These are phyloP conservation scores for Taenioides sp. DNA, from an alignment of 2,797 vertebrate species.

Conservation along the genomic window DNA sequence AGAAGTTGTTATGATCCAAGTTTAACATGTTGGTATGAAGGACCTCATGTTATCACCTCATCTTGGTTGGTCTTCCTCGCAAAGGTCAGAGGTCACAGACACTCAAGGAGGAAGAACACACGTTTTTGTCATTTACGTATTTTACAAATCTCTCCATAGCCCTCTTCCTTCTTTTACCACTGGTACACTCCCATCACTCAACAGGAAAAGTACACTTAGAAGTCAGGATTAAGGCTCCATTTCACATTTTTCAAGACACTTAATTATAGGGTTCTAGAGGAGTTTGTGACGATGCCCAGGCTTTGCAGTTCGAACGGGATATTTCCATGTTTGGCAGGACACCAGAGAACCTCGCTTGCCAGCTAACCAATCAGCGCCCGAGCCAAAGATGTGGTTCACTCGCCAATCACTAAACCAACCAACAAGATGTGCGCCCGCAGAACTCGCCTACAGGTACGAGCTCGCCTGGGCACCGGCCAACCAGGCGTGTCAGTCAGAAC, in stretches of 20 bases:
- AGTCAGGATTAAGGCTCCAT: constrained; percentile 77
- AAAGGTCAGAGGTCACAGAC: constrained; percentile 4
- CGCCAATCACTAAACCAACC: constrained; percentile 36
- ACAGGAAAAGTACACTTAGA: constrained; percentile 79
- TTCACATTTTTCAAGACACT: constrained; percentile 84
- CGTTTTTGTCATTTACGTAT: constrained; percentile 4
- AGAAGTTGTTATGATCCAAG: neutral
- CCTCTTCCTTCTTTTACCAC: constrained; percentile 33
- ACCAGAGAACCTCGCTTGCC: constrained; percentile 48
- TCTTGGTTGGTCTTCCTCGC: too few species aligned
- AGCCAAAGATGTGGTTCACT: constrained; percentile 39
- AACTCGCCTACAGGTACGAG: constrained; percentile 12
- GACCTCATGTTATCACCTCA: neutral
- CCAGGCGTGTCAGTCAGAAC: constrained; percentile 21
- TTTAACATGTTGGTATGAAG: neutral
- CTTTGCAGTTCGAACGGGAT: constrained; percentile 78
- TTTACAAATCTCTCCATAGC: constrained; percentile 18
- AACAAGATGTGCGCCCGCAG: constrained; percentile 11
- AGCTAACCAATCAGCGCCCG: constrained; percentile 62
- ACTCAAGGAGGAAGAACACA: constrained; percentile 1
- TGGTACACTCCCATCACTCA: constrained; percentile 63
- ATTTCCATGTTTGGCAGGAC: constrained; percentile 81
- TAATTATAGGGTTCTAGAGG: constrained; percentile 83
- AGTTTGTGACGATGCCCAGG: constrained; percentile 75
- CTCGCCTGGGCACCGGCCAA: constrained; percentile 11